Percentiles rank a stretch among this genome's conserved stretches.
Conservation (phyloP, 2,888 invertebrate genomes). For the Phlogophora meticulosa region DNA sequence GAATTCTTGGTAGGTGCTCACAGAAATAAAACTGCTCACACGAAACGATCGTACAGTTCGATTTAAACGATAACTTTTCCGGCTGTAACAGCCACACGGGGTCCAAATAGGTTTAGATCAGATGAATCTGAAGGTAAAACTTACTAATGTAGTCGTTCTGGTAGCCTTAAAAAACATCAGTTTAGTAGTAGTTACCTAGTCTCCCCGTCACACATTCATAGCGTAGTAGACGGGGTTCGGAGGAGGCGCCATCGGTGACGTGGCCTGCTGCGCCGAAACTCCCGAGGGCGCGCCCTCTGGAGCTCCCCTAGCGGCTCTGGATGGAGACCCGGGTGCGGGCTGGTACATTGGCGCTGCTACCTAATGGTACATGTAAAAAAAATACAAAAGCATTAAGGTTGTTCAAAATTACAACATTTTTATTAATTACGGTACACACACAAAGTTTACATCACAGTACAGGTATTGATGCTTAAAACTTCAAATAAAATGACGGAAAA, state of each 20-base stretch:
- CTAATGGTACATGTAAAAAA: constrained; percentile 66
- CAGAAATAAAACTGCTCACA: no score
- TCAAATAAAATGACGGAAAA: no score
- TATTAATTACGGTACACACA: no score
- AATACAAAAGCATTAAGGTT: neutral
- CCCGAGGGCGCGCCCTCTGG: constrained; percentile 91
- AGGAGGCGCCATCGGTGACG: constrained; percentile 86
- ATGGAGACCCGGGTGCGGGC: constrained; percentile 91
- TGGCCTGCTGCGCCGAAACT: constrained; percentile 87
- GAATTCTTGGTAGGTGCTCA: no score
- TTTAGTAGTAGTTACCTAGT: constrained; percentile 85
- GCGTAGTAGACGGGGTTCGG: constrained; percentile 94
- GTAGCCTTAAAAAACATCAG: neutral
- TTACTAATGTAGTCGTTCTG: neutral
- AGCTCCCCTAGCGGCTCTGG: constrained; percentile 93
- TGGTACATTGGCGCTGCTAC: constrained; percentile 88
- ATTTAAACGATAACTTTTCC: no score
- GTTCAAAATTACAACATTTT: no score
- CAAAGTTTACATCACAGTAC: no score
- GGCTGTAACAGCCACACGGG: neutral
- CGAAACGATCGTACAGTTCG: no score
- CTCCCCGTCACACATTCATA: constrained; percentile 96
- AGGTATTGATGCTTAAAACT: no score
- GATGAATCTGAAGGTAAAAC: neutral
- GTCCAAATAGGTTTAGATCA: neutral